Conservation (phyloP, 2,113 vertebrate species). For the Ammospiza nelsoni region DNA sequence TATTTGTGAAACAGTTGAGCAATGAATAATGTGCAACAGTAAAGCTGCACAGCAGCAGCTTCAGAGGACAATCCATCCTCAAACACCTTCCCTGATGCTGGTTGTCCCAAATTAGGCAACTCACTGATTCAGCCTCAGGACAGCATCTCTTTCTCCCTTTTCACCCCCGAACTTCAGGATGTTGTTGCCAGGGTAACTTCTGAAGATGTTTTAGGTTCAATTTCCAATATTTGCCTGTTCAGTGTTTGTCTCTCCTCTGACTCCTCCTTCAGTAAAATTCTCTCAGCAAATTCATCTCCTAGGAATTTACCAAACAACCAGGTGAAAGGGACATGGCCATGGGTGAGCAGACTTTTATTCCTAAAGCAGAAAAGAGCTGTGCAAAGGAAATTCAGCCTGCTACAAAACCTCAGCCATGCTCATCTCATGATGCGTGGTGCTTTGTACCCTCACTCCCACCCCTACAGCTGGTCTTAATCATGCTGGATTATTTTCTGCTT, state of each 20-base stretch:
- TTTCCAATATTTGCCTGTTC: background rate
- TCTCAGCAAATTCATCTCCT: background rate
- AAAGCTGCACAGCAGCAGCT: background rate
- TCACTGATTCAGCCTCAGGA: background rate
- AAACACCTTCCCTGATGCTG: background rate
- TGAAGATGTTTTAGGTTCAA: background rate
- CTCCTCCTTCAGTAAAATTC: background rate
- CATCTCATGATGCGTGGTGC: background rate
- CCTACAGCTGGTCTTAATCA: background rate
- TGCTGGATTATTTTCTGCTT: background rate
- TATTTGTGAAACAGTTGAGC: background rate
- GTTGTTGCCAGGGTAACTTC: background rate
- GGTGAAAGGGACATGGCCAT: background rate
- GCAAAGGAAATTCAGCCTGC: background rate
- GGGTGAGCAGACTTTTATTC: background rate
- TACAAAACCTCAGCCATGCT: background rate
- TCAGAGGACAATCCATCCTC: background rate
- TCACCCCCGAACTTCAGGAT: background rate
- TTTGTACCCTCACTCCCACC: fast-evolving
- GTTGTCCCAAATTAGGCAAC: background rate
- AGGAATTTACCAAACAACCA: background rate
- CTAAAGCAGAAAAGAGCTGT: background rate
- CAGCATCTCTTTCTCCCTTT: background rate
- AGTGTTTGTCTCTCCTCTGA: background rate
- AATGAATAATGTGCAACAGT: background rate